phyloP scores from a whole-genome alignment of 2,888 invertebrate species.

The Dusona sp. region DNA sequence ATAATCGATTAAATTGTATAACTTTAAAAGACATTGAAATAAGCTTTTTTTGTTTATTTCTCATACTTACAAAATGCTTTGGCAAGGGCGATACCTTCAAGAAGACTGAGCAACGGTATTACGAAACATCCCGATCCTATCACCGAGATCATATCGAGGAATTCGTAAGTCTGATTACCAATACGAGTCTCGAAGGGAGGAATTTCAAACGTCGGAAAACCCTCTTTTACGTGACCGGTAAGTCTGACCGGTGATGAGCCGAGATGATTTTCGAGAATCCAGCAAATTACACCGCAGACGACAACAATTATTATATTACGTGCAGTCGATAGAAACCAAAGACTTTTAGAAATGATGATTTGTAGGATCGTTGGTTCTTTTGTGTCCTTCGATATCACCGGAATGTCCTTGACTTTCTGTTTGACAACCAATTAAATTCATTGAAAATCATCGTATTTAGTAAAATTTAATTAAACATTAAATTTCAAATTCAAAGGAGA shows the following conservation, averaged over 20 bases:
- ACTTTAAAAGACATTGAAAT: not conserved
- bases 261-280: slow-evolving; percentile 87
- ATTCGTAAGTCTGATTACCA: slow-evolving; percentile 86
- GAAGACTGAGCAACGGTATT: slow-evolving; percentile 88
- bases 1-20: not conserved
- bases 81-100: slow-evolving; percentile 90
- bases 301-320: slow-evolving; percentile 92
- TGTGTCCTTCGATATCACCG: slow-evolving; percentile 84
- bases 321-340: slow-evolving; percentile 91
- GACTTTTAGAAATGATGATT: slow-evolving; percentile 85
- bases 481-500: too few species aligned
- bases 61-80: slow-evolving; percentile 88
- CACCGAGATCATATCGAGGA: slow-evolving; percentile 87
- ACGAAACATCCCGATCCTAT: slow-evolving; percentile 89
- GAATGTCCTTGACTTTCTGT: slow-evolving; percentile 91
- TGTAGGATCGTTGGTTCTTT: slow-evolving; percentile 85
- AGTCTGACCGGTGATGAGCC: slow-evolving; percentile 88
- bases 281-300: slow-evolving; percentile 88
- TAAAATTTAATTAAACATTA: not conserved
- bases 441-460: not conserved
- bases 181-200: slow-evolving; percentile 89
- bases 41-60: not conserved
- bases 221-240: slow-evolving; percentile 90
- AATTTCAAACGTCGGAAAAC: slow-evolving; percentile 88
- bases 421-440: not conserved